Evolutionary conservation across 2,113 vertebrate species (phyloP), one percentile per base, ranked within the genome.

Genomic region (Pogona vitticeps): DNA sequence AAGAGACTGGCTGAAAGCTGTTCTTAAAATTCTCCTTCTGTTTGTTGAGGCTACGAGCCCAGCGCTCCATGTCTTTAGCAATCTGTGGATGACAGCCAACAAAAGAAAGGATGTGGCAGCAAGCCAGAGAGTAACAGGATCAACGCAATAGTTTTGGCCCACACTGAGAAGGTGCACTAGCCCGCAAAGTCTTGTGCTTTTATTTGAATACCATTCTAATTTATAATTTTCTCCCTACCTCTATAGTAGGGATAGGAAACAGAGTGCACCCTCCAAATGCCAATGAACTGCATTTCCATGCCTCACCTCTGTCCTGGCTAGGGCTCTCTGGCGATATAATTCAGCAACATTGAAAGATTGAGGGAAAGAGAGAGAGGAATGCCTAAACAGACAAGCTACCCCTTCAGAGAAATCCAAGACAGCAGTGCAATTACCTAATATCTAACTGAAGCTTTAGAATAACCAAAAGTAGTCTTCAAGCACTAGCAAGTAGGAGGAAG

Each of bases 31-130:
- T 98, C 91, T 98, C 98, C 93, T 98, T 98, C 88, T 98, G 98
- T 72, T 98, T 96, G 85, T 98, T 98, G 68, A 98, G 96, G 90
- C 97, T 98, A 80, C 98, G 98, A 2, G 98, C 98, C 98, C 98
- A 98, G 20, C 98, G 97, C 88, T 98, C 98, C 98, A 98, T 98
- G 87, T 98, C 98, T 93, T 98, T 98, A 36, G 98, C 98, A 70
- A 98, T 98, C 98, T 98, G 88, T 42, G 40, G 10, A 36, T 8
- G 46, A 40, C 21, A 14, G 36, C 67, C 67, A n/a, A 6, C 14
- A 23, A 23, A 73, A 28, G 18, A 17, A 72, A 65, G 3, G 52
- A 23, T 58, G 36, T 31, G 38, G 26, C 33, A 67, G 1, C 9
- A 46, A n/a, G 28, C 23, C 26, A n/a, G 40, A 17, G 61, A 31